phyloP scores from a whole-genome alignment of 1,140 invertebrate species.

The Lordiphosa collinella region DNA sequence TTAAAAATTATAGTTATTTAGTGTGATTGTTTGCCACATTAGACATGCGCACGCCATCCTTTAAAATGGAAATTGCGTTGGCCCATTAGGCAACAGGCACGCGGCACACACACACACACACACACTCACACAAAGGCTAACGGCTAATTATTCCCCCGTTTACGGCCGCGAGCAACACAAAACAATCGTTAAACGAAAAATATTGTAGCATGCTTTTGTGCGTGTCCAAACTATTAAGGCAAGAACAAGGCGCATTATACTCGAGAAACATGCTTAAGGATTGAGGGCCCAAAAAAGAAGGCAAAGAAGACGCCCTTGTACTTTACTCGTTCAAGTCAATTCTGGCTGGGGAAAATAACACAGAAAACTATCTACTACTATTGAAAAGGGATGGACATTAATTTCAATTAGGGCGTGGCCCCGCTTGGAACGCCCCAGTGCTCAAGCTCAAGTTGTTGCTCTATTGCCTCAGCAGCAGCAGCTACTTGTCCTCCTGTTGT shows the following conservation, averaged over 20 bases:
- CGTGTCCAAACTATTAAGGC: slow-evolving; percentile 65
- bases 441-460: slow-evolving; percentile 23
- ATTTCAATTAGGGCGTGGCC: slow-evolving; percentile 67
- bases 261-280: background rate
- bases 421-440: slow-evolving; percentile 34
- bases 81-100: slow-evolving; percentile 40
- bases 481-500: slow-evolving; percentile 34
- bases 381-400: slow-evolving; percentile 72
- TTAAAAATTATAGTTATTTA: slow-evolving; percentile 75
- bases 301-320: background rate
- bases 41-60: slow-evolving; percentile 65
- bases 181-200: slow-evolving; percentile 73
- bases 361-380: slow-evolving; percentile 33
- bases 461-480: slow-evolving; percentile 5
- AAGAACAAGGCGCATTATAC: slow-evolving; percentile 17
- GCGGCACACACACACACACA: background rate
- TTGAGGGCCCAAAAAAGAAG: too few relatives aligned
- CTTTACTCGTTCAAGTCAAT: slow-evolving; percentile 24
- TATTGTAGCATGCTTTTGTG: slow-evolving; percentile 58
- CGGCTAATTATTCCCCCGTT: slow-evolving; percentile 72
- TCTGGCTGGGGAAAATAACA: slow-evolving; percentile 1
- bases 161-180: slow-evolving; percentile 54
- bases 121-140: slow-evolving; percentile 13
- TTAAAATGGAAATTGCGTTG: slow-evolving; percentile 54
- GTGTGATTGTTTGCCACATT: slow-evolving; percentile 49